Evolutionary conservation across 2,113 vertebrate genomes (phyloP).

Genomic region (Cheirogaleus medius): DNA sequence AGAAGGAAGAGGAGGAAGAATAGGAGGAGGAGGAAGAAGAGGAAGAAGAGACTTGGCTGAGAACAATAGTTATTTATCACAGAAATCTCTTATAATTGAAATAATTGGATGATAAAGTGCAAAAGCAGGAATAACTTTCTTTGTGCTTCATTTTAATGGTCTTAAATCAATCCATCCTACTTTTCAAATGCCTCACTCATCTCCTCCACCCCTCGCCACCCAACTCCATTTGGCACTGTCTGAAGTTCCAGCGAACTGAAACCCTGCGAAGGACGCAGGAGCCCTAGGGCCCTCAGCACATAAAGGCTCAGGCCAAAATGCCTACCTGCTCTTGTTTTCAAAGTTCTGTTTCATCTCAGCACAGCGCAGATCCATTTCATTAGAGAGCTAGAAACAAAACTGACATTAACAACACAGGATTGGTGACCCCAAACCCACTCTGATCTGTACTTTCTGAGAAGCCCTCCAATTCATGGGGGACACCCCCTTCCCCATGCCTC

Average conservation of each 20-base stretch:
- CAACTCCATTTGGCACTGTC: background rate
- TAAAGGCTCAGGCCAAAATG: background rate
- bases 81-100: background rate
- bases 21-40: fast-evolving
- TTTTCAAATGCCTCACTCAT: background rate
- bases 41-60: background rate
- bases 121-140: background rate
- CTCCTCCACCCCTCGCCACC: background rate
- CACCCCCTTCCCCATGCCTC: fast-evolving
- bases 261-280: background rate
- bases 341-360: conserved; percentile 70
- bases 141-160: background rate
- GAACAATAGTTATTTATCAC: background rate
- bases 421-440: background rate
- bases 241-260: background rate
- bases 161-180: background rate
- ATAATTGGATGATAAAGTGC: background rate
- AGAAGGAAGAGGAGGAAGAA: background rate
- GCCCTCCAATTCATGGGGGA: background rate
- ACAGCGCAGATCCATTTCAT: conserved; percentile 73
- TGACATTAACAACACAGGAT: background rate
- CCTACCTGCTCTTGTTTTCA: conserved; percentile 75
- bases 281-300: background rate
- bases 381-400: conserved; percentile 66
- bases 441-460: background rate